Conservation (phyloP, 2,888 invertebrate species). For the Emmelina monodactyla region DNA sequence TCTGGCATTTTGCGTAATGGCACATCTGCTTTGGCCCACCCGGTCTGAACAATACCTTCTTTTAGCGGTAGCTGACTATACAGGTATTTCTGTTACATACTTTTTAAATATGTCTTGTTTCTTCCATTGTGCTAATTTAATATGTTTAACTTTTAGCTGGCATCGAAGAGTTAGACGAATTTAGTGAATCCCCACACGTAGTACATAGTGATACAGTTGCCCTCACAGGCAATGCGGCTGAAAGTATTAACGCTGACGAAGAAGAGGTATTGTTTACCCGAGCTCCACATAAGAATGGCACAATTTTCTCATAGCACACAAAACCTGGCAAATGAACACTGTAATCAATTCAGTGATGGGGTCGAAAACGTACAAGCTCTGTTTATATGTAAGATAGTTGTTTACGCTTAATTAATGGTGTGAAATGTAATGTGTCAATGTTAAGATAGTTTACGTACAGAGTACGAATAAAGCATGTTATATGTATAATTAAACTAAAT, state of each 20-base stretch:
- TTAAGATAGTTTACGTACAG: too few species aligned
- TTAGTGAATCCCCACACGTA: constrained; percentile 92
- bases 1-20: constrained; percentile 93
- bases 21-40: constrained; percentile 95
- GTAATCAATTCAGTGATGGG: not conserved
- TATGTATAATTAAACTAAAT: too few species aligned
- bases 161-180: constrained; percentile 87
- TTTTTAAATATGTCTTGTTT: not conserved
- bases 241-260: constrained; percentile 48
- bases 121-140: not conserved
- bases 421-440: too few species aligned
- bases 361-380: too few species aligned
- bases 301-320: constrained; percentile 48
- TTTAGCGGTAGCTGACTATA: constrained; percentile 74
- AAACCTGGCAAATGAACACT: not conserved
- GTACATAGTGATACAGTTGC: constrained; percentile 62
- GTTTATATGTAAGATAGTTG: too few species aligned
- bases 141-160: constrained; percentile 40
- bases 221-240: constrained; percentile 35
- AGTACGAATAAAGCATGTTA: too few species aligned
- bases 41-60: constrained; percentile 91
- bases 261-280: constrained; percentile 56
- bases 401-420: too few species aligned
- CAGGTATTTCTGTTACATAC: constrained; percentile 44
- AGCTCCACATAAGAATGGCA: constrained; percentile 36